phyloP scores from a whole-genome alignment of 2,888 invertebrate genomes.

The Rhogogaster chlorosoma region DNA sequence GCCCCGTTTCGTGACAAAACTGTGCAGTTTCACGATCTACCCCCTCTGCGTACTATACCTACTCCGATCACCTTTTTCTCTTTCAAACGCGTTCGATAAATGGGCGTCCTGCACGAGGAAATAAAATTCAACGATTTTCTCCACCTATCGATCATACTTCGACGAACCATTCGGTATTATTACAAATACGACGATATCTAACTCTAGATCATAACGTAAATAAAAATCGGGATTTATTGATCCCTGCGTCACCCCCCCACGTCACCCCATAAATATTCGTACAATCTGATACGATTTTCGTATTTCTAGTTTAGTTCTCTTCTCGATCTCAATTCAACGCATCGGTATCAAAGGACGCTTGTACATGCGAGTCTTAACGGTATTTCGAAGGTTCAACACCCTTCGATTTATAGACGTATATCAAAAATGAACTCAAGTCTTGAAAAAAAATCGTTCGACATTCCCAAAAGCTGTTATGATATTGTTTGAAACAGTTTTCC shows the following conservation, averaged over 20 bases:
- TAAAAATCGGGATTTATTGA: conserved; percentile 1
- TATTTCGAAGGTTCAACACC: conserved; percentile 21
- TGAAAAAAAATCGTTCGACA: background rate
- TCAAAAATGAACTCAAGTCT: background rate
- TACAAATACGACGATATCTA: background rate
- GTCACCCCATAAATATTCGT: background rate
- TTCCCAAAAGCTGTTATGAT: background rate
- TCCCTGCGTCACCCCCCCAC: background rate
- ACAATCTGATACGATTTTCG: background rate
- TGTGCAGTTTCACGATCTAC: conserved; percentile 8
- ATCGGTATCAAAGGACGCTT: background rate
- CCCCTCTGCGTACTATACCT: background rate
- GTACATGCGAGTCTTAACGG: background rate
- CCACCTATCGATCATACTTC: background rate
- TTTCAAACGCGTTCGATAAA: background rate
- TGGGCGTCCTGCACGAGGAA: conserved; percentile 23
- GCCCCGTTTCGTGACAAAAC: conserved; percentile 9
- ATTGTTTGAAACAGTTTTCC: background rate
- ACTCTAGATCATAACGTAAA: background rate
- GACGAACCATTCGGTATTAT: background rate
- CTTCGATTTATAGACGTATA: background rate
- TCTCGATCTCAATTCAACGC: background rate
- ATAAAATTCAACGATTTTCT: background rate
- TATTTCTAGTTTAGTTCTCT: background rate
- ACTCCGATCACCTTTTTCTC: background rate